Evolutionary conservation across 2,797 vertebrate species (phyloP), one percentile per base, ranked within the genome.

Genomic region (Malurus splendens): DNA sequence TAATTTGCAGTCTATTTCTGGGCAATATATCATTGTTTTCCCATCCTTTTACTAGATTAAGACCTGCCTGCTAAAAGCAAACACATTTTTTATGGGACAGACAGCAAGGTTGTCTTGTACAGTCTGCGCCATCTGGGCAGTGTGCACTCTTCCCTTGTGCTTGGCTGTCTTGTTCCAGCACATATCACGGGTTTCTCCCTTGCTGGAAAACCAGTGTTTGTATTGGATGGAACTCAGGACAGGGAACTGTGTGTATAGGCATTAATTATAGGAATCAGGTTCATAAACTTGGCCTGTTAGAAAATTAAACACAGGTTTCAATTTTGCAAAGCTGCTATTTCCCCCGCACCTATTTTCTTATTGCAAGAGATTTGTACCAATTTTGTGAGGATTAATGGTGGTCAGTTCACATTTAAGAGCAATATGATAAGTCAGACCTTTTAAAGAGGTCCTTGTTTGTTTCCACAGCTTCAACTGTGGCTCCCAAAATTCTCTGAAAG

Each of bases 251-350:
- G 42, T 70, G 42, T 60, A 39, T 28, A 94, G 86, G 54, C 50
- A 68, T 89, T 90, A 94, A 87, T 95, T 90, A 60, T 39, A 82
- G 61, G 67, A 93, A 79, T 90, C 71, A 76, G 39, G 42, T 93
- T 94, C 56, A 62, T 82, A 93, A 92, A 83, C 28, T 57, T 3
- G 10, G 32, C 38, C 39, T 73, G 64, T 76, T 67, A 94, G 80
- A 93, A 94, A 93, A 91, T 76, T 76, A 94, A 94, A 82, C 83
- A 89, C 14, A 48, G 24, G 15, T 80, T 93, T 90, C 65, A 78
- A 59, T 82, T 92, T 90, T 87, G 70, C 38, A 85, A 92, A 94
- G 88, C 90, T 87, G 80, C 80, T 76, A 79, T 90, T 95, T 93
- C 90, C 89, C 93, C 59, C 36, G 51, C 56, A 73, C 54, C 77